Evolutionary conservation across 1,140 invertebrate genomes (phyloP).

Genomic region (Drosophila willistoni): DNA sequence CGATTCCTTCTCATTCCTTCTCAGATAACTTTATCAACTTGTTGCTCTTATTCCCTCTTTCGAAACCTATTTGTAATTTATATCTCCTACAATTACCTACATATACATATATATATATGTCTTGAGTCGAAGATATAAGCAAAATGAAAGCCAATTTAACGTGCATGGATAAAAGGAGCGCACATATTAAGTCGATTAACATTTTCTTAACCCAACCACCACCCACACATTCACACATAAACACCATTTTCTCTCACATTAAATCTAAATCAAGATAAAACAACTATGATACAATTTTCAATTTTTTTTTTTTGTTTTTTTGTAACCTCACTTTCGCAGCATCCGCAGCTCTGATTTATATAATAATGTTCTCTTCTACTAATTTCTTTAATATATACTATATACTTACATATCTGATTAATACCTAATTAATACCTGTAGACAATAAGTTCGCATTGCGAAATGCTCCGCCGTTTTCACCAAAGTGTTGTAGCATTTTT

Average conservation of each 20-base stretch:
- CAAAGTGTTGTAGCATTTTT: slow-evolving; percentile 18
- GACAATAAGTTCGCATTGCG: slow-evolving; percentile 50
- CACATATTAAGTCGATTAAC: slow-evolving; percentile 58
- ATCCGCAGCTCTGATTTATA: slow-evolving; percentile 47
- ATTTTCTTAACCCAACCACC: slow-evolving; percentile 17
- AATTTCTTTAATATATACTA: slow-evolving; percentile 37
- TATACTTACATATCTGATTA: slow-evolving; percentile 43
- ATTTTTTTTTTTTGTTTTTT: slow-evolving; percentile 25
- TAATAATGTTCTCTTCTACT: slow-evolving; percentile 19
- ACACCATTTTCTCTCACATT: slow-evolving; percentile 42
- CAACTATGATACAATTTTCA: slow-evolving; percentile 42
- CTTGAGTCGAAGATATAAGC: slow-evolving; percentile 48
- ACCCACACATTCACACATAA: slow-evolving; percentile 6
- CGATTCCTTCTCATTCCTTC: slow-evolving; percentile 45
- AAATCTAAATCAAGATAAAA: slow-evolving; percentile 30
- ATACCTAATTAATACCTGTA: slow-evolving; percentile 52
- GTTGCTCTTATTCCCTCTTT: slow-evolving; percentile 42
- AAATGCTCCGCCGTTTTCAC: slow-evolving; percentile 58
- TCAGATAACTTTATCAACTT: slow-evolving; percentile 38
- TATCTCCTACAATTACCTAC: not conserved
- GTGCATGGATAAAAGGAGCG: slow-evolving; percentile 71
- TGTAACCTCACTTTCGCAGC: slow-evolving; percentile 67
- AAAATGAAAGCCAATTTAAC: slow-evolving; percentile 33
- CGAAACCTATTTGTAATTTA: slow-evolving; percentile 55
- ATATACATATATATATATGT: slow-evolving; percentile 60